Evolutionary conservation across 2,888 invertebrate species (phyloP), one percentile per base, ranked within the genome.

Genomic region (Drosophila mimetica): DNA sequence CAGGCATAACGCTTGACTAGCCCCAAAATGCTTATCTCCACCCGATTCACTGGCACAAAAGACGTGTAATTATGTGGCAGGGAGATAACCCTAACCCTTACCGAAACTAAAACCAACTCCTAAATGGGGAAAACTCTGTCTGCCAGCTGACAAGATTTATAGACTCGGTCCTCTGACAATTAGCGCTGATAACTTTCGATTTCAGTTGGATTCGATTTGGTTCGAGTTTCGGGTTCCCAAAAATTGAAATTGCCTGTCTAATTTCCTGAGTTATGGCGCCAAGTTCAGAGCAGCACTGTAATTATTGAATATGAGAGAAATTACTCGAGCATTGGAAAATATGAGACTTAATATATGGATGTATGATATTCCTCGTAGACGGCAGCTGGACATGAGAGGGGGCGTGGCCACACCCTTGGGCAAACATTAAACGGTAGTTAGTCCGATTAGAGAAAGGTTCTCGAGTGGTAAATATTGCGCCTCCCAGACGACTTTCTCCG

Each of bases 1-100:
- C 70, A 73, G 82, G 73, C 88, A 88, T 88, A 88, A 88, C 88
- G 88, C 88, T 85, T 86, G 85, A 86, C 60, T 88, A 81, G 79
- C 58, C 77, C 51, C 80, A 66, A 65, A 72, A 75, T 32, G 48
- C 80, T 87, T 82, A 87, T 87, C 88, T 51, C 55, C 44, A 36
- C 42, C 22, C 53, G 61, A 63, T 16, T 42, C 67, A 25, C 63
- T 14, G 50, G 34, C 78, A 58, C 55, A 63, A 44, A 52, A 55
- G 37, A 42, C 52, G 67, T 55, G 73, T 85, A 87, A 87, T 85
- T 87, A 79, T 73, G 73, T 60, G 53, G 50, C 39, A 30, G 37
- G 53, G 59, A 73, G 82, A 83, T 83, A 83, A 87, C 87, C 86
- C 76, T 58, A 44, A 41, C 46, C 14, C 30, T 5, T 14, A 18